Base-by-base conservation (phyloP, 2,113 vertebrate genomes). In the Cololabis saira region DNA sequence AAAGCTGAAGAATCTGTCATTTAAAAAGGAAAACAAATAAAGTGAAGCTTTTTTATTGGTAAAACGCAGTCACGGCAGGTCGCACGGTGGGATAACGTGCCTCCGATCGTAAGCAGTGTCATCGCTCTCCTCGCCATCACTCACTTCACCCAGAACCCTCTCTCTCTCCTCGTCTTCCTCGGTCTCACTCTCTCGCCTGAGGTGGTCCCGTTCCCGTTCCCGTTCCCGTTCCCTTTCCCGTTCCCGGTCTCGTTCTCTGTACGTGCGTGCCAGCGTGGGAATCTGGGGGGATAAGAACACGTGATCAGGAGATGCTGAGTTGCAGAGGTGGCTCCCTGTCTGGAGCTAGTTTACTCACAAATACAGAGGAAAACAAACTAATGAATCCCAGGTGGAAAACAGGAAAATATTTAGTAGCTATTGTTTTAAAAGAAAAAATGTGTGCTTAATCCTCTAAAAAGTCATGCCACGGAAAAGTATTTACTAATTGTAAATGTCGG, bases 91-190 rank as follows among this genome's bases (percentile, higher is more conserved):
- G 64, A 93, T 67, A 57, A 54, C 33, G 10, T 93, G 89, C 60
- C 91, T 86, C 24, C 92, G 82, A 55, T 94, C 92, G 1, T 93
- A 94, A 0, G 92, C 92, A 0, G 93, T 93, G 85, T 94, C 92
- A 1, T 94, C 93, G 4, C 92, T 94, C 73, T 93, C 92, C 67
- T 93, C 93, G 0, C 91, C 91, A 1, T 93, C 91, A n/a, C 92
- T 94, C 0, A 60, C 70, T 27, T 87, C 90, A 0, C 87, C 75
- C 61, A 90, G 30, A 16, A 79, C 86, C 56, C 84, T 76, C 52
- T 91, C 92, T 45, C 80, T 82, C 61, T 92, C 93, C 17, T 92
- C 91, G 0, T 93, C 92, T 18, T 92, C 91, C 62, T 94, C 92
- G 0, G 90, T 91, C 54, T 93, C 91, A 0, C 92, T 92, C 55